These are phyloP conservation scores for Falco punctatus DNA, from an alignment of 2,113 vertebrate species.

Conservation along the genomic window DNA sequence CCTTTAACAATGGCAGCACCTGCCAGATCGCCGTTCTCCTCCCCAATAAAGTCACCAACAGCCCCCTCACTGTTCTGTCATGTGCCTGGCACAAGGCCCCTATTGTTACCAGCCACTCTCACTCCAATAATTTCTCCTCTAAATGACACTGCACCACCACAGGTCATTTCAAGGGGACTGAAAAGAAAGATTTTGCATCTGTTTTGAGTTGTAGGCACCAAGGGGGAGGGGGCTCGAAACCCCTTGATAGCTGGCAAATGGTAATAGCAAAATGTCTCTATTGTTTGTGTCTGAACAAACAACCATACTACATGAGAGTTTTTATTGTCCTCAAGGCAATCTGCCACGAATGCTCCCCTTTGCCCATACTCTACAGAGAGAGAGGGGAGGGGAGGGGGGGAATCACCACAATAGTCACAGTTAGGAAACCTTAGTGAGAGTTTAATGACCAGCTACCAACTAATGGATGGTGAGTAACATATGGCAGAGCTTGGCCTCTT, in stretches of 20 bases:
- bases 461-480: slow-evolving; percentile 55
- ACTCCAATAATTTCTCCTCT: slow-evolving; percentile 71
- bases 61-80: slow-evolving; percentile 73
- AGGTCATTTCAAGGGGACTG: slow-evolving; percentile 81
- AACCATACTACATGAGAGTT: slow-evolving; percentile 78
- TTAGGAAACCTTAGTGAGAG: slow-evolving; percentile 61
- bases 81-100: slow-evolving; percentile 86
- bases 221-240: slow-evolving; percentile 64
- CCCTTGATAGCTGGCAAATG: slow-evolving; percentile 74
- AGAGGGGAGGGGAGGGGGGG: neutral
- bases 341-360: slow-evolving; percentile 74
- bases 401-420: slow-evolving; percentile 39
- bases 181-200: slow-evolving; percentile 85
- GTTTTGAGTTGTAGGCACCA: slow-evolving; percentile 79
- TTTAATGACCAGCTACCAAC: slow-evolving; percentile 55
- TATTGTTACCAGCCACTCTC: slow-evolving; percentile 80
- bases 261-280: slow-evolving; percentile 76
- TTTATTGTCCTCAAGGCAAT: slow-evolving; percentile 83
- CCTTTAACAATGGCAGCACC: slow-evolving; percentile 88
- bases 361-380: slow-evolving; percentile 53
- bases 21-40: slow-evolving; percentile 77
- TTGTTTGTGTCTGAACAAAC: slow-evolving; percentile 76
- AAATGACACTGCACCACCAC: slow-evolving; percentile 77
- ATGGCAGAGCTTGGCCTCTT: slow-evolving; percentile 33
- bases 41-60: slow-evolving; percentile 72